Percentiles rank a stretch among this genome's conserved stretches.
Evolutionary conservation across 2,888 invertebrate species (phyloP).

Genomic region (Venustoraphidia nigricollis): DNA sequence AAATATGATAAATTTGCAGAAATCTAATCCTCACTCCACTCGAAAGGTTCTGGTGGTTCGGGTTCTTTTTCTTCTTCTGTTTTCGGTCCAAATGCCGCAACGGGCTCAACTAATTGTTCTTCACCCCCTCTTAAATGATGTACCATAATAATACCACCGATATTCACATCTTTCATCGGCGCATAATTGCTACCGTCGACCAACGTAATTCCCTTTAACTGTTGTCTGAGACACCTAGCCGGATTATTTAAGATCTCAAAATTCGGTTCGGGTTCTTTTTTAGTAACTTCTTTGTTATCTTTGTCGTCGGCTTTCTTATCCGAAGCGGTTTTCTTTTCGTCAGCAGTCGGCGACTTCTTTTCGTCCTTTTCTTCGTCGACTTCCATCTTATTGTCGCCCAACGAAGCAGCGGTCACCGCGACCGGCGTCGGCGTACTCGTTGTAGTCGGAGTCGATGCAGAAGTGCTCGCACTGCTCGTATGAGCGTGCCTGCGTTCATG

Average conservation of each 20-base stretch:
- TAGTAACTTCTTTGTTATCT: slow-evolving; percentile 33
- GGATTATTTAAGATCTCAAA: slow-evolving; percentile 91
- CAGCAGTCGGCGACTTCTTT: slow-evolving; percentile 27
- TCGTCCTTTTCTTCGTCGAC: slow-evolving; percentile 36
- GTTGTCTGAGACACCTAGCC: slow-evolving; percentile 85
- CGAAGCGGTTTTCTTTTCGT: slow-evolving; percentile 24
- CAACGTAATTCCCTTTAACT: slow-evolving; percentile 60
- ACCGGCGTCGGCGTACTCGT: slow-evolving; percentile 1
- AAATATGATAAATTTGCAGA: background rate
- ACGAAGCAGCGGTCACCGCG: background rate
- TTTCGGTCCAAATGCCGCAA: slow-evolving; percentile 80
- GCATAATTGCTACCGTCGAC: slow-evolving; percentile 68
- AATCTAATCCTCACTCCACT: slow-evolving; percentile 71
- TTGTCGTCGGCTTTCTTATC: slow-evolving; percentile 32
- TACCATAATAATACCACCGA: slow-evolving; percentile 94
- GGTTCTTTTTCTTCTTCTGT: slow-evolving; percentile 93
- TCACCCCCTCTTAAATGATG: slow-evolving; percentile 68
- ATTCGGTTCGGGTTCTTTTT: slow-evolving; percentile 80
- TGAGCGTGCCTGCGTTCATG: slow-evolving; percentile 44
- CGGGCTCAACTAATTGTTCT: slow-evolving; percentile 82
- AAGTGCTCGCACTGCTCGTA: slow-evolving; percentile 12
- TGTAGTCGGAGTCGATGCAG: slow-evolving; percentile 18
- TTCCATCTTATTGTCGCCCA: slow-evolving; percentile 67
- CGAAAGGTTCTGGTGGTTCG: slow-evolving; percentile 94
- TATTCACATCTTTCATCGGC: slow-evolving; percentile 81